Base-by-base conservation (phyloP, 2,888 invertebrate genomes). In the Steinernema carpocapsae region DNA sequence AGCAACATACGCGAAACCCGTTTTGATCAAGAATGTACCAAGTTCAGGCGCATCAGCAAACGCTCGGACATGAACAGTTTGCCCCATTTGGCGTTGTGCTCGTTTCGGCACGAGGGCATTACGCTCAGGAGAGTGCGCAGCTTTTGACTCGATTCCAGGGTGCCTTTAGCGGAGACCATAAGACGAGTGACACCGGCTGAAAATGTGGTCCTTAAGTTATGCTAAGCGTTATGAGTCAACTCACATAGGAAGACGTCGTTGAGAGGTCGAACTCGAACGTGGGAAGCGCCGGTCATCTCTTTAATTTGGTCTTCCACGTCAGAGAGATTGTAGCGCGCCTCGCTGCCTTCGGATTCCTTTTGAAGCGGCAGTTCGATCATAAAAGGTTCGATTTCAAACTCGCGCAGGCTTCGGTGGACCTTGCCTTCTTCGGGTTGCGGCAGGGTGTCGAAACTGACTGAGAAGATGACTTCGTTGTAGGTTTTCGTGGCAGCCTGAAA, bases 291-390 rank as follows among this genome's bases (percentile, higher is more conserved):
- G 6, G 56, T 56, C 26, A 26, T 14, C 24, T 14, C 22, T 19
- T 24, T 56, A 7, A 56, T 14, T 6, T 6, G 7, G 56, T 56
- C 17, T 17, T 56, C 56, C 24, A 56, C 56, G 4, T 10, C 2
- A 10, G 6, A 22, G 26, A 56, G 56, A 7, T 56, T 6, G 17
- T 56, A 56, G 6, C 56, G 22, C 56, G 3, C 10, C n/a, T 51
- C 51, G 6, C 6, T 19, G 12, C 12, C 12, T 51, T 51, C 51
- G 51, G 6, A 10, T 19, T 51, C 19, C 51, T 10, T 19, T 10
- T 51, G 51, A n/a, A n/a, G n/a, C 6, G 56, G 56, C 22, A 56
- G 56, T 26, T 56, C 56, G 17, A 56, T 56, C 56, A 56, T 56
- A 19, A 56, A 56, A 6, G 56, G 26, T 12, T 56, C 56, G 6